Conservation (phyloP, 2,797 vertebrate genomes). For the Sebastes goodei region DNA sequence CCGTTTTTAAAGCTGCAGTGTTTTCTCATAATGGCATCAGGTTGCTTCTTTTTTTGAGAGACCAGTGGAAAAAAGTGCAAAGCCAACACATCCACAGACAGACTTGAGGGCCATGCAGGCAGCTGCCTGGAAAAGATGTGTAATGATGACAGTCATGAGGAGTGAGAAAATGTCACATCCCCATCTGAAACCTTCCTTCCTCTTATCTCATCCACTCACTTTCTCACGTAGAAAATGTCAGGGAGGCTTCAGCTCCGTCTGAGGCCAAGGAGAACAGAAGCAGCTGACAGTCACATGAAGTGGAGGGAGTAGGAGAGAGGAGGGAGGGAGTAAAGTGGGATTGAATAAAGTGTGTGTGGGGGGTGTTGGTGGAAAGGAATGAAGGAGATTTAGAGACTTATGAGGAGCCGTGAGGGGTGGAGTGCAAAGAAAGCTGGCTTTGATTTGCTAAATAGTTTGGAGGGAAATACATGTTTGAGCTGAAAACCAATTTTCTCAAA, state of each 20-base stretch:
- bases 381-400: slow-evolving; percentile 70
- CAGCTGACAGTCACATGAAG: slow-evolving; percentile 89
- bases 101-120: neutral
- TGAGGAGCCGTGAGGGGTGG: slow-evolving; percentile 33
- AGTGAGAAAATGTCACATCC: neutral
- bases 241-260: slow-evolving; percentile 38
- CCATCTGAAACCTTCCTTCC: slow-evolving; percentile 28
- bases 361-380: slow-evolving; percentile 54
- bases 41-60: neutral
- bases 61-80: neutral
- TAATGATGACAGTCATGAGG: slow-evolving; percentile 10
- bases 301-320: slow-evolving; percentile 35
- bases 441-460: slow-evolving; percentile 39
- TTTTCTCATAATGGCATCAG: neutral
- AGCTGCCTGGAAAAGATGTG: slow-evolving; percentile 11
- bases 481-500: neutral
- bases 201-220: slow-evolving; percentile 40
- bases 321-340: slow-evolving; percentile 8
- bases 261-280: slow-evolving; percentile 59
- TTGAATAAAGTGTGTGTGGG: slow-evolving; percentile 19
- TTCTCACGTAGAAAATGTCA: slow-evolving; percentile 51
- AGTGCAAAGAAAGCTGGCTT: slow-evolving; percentile 38
- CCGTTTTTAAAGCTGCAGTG: neutral
- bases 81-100: neutral
- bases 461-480: neutral